Conservation (phyloP, 2,888 invertebrate genomes). For the Digitonthophagus gazella region DNA sequence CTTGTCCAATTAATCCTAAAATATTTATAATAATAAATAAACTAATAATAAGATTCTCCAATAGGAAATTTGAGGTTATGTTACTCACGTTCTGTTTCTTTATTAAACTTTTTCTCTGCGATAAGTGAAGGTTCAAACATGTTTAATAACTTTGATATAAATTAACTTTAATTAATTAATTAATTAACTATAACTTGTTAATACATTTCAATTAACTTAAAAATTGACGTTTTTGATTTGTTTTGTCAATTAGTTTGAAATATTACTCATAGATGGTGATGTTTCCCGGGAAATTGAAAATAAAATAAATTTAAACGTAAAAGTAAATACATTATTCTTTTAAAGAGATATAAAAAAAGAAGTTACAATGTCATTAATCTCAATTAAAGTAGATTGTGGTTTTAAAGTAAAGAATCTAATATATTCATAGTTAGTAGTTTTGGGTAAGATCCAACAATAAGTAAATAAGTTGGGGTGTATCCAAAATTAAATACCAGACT, state of each 20-base stretch:
- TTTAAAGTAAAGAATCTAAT: not conserved
- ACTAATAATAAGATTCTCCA: slow-evolving; percentile 19
- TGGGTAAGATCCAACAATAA: not conserved
- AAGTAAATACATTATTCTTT: not conserved
- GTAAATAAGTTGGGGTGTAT: not conserved
- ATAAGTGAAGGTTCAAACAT: slow-evolving; percentile 46
- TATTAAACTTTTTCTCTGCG: slow-evolving; percentile 47
- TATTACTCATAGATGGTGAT: not conserved
- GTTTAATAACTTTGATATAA: slow-evolving; percentile 24
- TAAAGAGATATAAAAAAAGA: not conserved
- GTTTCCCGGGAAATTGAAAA: not conserved
- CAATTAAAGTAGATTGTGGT: not conserved
- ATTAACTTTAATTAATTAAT: not conserved
- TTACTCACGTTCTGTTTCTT: slow-evolving; percentile 49
- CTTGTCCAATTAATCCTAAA: slow-evolving; percentile 54
- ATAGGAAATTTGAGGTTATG: slow-evolving; percentile 22
- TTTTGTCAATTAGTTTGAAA: not conserved
- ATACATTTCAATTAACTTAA: no score
- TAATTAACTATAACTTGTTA: no score
- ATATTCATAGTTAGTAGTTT: not conserved
- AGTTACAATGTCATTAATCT: not conserved
- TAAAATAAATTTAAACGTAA: not conserved
- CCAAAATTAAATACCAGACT: not conserved
- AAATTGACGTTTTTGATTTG: not conserved
- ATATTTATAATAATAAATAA: slow-evolving; percentile 22